Base-by-base conservation (phyloP, 1,140 invertebrate species). In the Apis florea region DNA sequence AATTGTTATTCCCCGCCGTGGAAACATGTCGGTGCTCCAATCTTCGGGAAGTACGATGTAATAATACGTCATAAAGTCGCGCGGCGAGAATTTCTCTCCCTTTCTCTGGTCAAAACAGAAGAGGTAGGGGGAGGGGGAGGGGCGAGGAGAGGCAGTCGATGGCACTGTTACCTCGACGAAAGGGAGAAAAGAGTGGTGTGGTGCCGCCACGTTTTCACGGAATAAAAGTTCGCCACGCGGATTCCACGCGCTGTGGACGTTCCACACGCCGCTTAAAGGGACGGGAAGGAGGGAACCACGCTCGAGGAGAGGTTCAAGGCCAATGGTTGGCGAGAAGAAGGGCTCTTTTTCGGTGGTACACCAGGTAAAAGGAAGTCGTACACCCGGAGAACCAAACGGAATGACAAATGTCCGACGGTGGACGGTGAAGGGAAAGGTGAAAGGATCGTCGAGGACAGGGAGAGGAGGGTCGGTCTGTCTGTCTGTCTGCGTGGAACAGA, bases 341-440 rank as follows among this genome's bases (percentile, higher is more conserved):
- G 74, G 89, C 83, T 89, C 88, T 89, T 90, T 90, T 86, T 87
- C 82, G 81, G 74, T 80, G 79, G 77, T 68, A 47, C 83, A 83
- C 84, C 89, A 90, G 92, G 92, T 92, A 93, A 92, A 92, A 90
- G 90, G 89, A 92, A 91, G 90, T 90, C 88, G 86, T 82, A 59
- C 80, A 75, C 64, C 82, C 83, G 75, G 79, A 89, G 87, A 84
- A 88, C 87, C 89, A 88, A 91, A 90, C 89, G 89, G 90, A 93
- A 92, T 93, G 91, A 93, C 90, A 93, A 93, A 93, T 92, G 89
- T 83, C 54, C 10, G 31, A 6, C 49, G 59, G 26, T 84, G 83
- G 72, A 86, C 78, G 85, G 88, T 88, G 88, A 90, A 93, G 90
- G 92, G 90, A 92, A 89, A 91, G 73, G 69, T 67, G 73, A 79